Conservation (phyloP, 2,113 vertebrate species). For the Antennarius striatus region DNA sequence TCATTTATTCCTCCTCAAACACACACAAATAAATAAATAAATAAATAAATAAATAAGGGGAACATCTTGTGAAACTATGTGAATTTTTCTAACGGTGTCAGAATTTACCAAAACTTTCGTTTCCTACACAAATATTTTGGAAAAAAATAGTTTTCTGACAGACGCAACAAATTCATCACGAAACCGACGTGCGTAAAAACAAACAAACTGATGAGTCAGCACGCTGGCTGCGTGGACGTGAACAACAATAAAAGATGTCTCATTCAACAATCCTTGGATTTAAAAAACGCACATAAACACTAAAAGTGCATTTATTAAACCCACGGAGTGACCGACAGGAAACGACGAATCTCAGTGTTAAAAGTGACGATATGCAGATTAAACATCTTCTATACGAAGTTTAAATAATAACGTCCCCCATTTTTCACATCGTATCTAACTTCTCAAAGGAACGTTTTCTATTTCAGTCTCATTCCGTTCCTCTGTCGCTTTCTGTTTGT, state of each 20-base stretch:
- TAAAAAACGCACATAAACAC: too few relatives aligned
- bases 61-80: slow-evolving; percentile 62
- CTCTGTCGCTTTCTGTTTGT: neutral
- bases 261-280: neutral
- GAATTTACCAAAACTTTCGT: slow-evolving; percentile 22
- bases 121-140: slow-evolving; percentile 21
- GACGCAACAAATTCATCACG: neutral
- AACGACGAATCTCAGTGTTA: slow-evolving; percentile 43
- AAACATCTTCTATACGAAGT: slow-evolving; percentile 17
- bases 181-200: slow-evolving; percentile 15
- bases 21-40: too few relatives aligned
- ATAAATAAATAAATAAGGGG: slow-evolving; percentile 15
- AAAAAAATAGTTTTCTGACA: slow-evolving; percentile 39
- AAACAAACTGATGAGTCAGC: slow-evolving; percentile 5
- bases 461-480: slow-evolving; percentile 1
- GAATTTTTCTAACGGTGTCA: slow-evolving; percentile 39
- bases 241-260: slow-evolving; percentile 30
- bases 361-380: slow-evolving; percentile 34
- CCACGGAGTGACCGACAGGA: neutral
- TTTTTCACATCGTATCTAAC: too few relatives aligned
- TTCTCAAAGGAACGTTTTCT: slow-evolving; percentile 20
- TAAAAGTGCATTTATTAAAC: too few relatives aligned
- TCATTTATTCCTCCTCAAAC: slow-evolving; percentile 67
- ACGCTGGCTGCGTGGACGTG: slow-evolving; percentile 19
- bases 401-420: too few relatives aligned